Base-by-base conservation (phyloP, 2,113 vertebrate species). In the Riparia riparia region DNA sequence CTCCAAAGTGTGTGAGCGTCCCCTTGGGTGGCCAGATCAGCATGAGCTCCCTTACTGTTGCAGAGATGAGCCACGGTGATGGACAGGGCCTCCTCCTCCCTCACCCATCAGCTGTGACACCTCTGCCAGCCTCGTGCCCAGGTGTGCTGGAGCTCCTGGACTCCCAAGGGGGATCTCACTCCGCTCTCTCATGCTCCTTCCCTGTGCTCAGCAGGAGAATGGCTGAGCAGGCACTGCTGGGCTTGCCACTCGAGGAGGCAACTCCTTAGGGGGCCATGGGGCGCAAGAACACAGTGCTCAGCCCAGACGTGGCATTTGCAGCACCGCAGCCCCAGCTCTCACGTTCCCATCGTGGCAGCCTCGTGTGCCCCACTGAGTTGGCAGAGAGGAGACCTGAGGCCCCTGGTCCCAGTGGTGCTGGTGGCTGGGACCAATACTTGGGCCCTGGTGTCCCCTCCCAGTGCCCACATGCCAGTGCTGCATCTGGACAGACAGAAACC, bases 131-230 rank as follows among this genome's bases (percentile, higher is more conserved):
- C 24, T 25, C 34, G 22, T 34, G 34, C 12, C n/a, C 24, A 4
- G 0, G 0, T 19, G 53, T 49, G 64, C 69, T 34, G n/a, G 12
- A 81, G 37, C 14, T 37, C 42, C 53, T 17, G 60, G 26, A 17
- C 28, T 25, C 45, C 13, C 10, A 12, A 2, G 0, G 14, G 51
- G n/a, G 21, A 20, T 19, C 58, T 77, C 10, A 4, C 19, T 71
- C 31, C 0, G 0, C 26, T 66, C 39, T 49, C 73, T 57, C n/a
- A 5, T 0, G 4, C 51, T 71, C 45, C 58, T 72, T 47, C 47
- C 37, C 53, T 25, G 57, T 12, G 13, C 17, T 42, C 74, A 63
- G 64, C 47, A n/a, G 41, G 3, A 37, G 12, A 6, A 9, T 37
- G 37, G 37, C 37, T 37, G 37, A 37, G 37, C 53, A 47, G 44